Base-by-base conservation (phyloP, 2,113 vertebrate species). In the Miniopterus natalensis region DNA sequence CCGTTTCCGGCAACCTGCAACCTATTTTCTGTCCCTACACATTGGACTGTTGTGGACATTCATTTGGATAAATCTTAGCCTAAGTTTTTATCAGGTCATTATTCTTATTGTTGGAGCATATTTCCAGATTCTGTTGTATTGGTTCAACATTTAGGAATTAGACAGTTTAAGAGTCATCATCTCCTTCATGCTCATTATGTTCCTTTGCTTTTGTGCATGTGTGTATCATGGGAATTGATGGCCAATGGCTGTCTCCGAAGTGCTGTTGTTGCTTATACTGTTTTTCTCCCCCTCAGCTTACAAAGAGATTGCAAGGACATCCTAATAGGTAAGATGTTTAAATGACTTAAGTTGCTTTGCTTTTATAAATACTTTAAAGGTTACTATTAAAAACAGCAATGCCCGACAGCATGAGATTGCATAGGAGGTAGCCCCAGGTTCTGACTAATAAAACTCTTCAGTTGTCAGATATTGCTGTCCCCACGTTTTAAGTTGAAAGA, bases 281-380 rank as follows among this genome's bases (percentile, higher is more conserved):
- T 61, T 78, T 79, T 96, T 88, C 53, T 96, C 70, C 81, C 20
- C 95, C 94, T 57, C 63, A 99, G 99, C 97, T 99, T 92, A 99
- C 99, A 0, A 99, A 98, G 95, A 99, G 99, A 93, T 98, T 99
- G 87, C 99, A 99, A 96, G 99, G 99, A 75, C 99, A 99, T 93
- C 99, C 99, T 6, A 99, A 98, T 70, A 98, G 98, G 99, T 99
- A 98, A 99, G 42, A 45, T 21, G 21, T 47, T 29, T 53, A 61
- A 14, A 15, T 10, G 5, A 63, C 49, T 49, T 92, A 10, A 86
- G 55, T 90, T 42, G 75, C 6, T 88, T 95, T 71, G 53, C n/a
- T 85, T 89, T 84, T 88, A 21, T 47, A 68, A 74, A 25, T 88
- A 66, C 84, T 84, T 61, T 53, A 78, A 18, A 80, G 27, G 36